A percentile compares a stretch with the other conserved stretches of the same genome.
These are phyloP conservation scores for Haemorhous mexicanus DNA, from an alignment of 2,113 vertebrate species.

Conservation along the genomic window DNA sequence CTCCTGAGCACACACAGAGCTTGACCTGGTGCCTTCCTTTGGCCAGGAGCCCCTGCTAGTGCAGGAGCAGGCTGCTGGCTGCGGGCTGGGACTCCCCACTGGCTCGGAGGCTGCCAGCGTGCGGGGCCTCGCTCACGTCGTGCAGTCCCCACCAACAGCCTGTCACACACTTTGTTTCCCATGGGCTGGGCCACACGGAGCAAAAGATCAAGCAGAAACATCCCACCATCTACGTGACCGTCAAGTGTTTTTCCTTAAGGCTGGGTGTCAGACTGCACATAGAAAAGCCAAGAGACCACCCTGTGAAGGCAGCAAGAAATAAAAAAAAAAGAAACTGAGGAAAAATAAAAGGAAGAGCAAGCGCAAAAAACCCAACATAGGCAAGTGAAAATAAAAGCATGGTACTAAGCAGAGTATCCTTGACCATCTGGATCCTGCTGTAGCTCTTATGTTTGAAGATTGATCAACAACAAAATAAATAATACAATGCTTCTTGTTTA, in stretches of 20 bases:
- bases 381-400: neutral
- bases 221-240: neutral
- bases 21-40: constrained; percentile 45
- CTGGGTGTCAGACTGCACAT: neutral
- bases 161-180: neutral
- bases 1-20: neutral
- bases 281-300: neutral
- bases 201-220: neutral
- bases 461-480: neutral
- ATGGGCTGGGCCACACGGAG: neutral
- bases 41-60: neutral
- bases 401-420: neutral
- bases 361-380: neutral
- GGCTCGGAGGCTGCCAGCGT: neutral
- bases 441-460: neutral
- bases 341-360: neutral
- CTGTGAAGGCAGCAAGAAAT: neutral
- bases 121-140: neutral
- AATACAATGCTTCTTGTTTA: neutral
- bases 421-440: neutral
- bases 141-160: neutral
- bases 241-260: neutral
- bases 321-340: neutral
- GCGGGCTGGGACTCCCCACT: neutral
- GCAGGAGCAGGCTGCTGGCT: neutral